Evolutionary conservation across 2,888 invertebrate species (phyloP), one percentile per base, ranked within the genome.

Genomic region (Platynereis dumerilii): DNA sequence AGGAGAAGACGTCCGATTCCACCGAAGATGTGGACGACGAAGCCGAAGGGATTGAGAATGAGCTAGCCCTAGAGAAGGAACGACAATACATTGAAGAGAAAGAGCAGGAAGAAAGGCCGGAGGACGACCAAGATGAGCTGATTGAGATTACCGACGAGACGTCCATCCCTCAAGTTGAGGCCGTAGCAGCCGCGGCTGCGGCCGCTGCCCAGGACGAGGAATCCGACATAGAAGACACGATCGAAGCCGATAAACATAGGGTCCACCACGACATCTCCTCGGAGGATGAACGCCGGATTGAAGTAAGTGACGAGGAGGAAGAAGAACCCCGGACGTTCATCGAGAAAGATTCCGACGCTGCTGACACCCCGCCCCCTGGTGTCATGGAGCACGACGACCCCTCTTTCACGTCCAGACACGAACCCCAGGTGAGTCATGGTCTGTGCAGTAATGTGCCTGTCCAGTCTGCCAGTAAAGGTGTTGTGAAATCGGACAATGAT

Each of bases 271-370:
- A 20, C n/a, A 22, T n/a, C n/a, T n/a, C n/a, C 3, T n/a, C 20
- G 17, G 48, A 48, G 17, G 48, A 48, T 20, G 48, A 48, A 22
- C 34, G 34, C 34, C 34, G 34, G 34, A 34, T 34, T 12, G 48
- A 48, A n/a, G n/a, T 20, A 7, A 20, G 20, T 22, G n/a, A n/a
- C 3, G 48, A 22, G 22, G 48, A 48, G 48, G 48, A 48, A 48
- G 48, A 48, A n/a, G 48, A 48, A 22, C 20, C 48, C 7, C 48
- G 48, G 7, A 48, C 48, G 3, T 48, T 48, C 48, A 48, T 48
- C 7, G 48, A 48, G 22, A 48, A 48, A 22, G 48, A 48, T n/a
- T 34, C 34, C 34, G 34, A 34, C 12, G 34, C 34, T 34, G 34
- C 34, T 12, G 34, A 34, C 34, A 34, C 34, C 34, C 34, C 34